Evolutionary conservation across 2,888 invertebrate genomes (phyloP), one percentile per base, ranked within the genome.

Genomic region (Trachelus iudaicus): DNA sequence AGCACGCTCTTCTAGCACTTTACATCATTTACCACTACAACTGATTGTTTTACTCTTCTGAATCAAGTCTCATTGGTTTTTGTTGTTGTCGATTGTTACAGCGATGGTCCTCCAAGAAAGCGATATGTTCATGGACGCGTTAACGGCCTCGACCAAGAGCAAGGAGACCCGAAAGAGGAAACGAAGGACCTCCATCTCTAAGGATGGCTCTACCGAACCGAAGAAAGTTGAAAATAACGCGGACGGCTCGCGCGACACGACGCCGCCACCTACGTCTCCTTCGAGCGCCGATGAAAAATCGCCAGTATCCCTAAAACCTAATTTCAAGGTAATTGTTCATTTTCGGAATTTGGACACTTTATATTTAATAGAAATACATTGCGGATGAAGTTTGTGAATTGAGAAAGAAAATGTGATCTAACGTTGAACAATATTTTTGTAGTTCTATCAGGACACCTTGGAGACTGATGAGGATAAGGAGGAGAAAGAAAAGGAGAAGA

Each of bases 401-500:
- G 40, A 40, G 15, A 40, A 40, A 40, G 0, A 9, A 23, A 9
- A 1, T 23, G 23, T 56, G 56, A 56, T 23, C 2, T 56, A 56
- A 56, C 6, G 23, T 56, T 23, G 56, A 9, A 23, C 1, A 56
- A 56, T 23, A 9, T 56, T 84, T 76, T 87, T 90, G 40, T 88
- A 94, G 93, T 98, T 98, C 92, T 98, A 98, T 91, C 97, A 98
- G 92, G 98, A 98, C 85, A 98, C 98, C 0, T 92, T 98, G 81
- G 96, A 97, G 85, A 94, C 94, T 11, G 94, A 94, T 80, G 94
- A 94, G 81, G 93, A 92, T 78, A 94, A 94, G 87, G 94, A 94
- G 78, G 93, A 93, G 35, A 90, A 86, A 77, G 85, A 85, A 4
- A 87, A 87, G 77, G 85, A 86, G 33, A 85, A 81, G 76, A 76